Conservation (phyloP, 1,140 invertebrate species). For the Camponotus floridanus region DNA sequence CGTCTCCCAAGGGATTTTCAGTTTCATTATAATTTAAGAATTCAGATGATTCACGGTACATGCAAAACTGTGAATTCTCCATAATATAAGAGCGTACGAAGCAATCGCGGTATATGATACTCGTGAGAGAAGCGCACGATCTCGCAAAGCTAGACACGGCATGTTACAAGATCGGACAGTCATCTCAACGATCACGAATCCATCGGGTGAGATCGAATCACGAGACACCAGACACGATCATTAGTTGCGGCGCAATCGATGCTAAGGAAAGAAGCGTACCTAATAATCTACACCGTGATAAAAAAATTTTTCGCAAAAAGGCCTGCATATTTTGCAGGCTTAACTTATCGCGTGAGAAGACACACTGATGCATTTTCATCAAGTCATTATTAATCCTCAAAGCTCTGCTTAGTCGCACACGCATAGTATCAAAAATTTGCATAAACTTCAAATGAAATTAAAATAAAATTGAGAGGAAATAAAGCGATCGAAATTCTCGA, state of each 20-base stretch:
- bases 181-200: constrained; percentile 46
- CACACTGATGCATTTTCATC: not conserved
- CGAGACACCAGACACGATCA: constrained; percentile 53
- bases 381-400: not conserved
- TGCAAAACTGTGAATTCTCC: not conserved
- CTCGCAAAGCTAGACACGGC: constrained; percentile 11
- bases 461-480: too few relatives aligned
- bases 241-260: constrained; percentile 62
- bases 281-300: constrained; percentile 37
- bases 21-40: constrained; percentile 27
- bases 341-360: constrained; percentile 14
- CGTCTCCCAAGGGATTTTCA: constrained; percentile 27
- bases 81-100: constrained; percentile 19
- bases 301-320: constrained; percentile 19
- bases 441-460: not conserved
- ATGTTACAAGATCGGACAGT: constrained; percentile 58
- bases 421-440: not conserved
- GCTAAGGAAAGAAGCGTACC: constrained; percentile 8
- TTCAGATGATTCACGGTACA: not conserved
- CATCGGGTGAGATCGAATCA: constrained; percentile 66
- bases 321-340: constrained; percentile 11
- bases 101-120: constrained; percentile 65
- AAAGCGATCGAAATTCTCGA: not conserved
- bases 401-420: not conserved
- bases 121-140: constrained; percentile 65